Evolutionary conservation across 2,113 vertebrate genomes (phyloP).

Genomic region (Leptobrachium ailaonicum): DNA sequence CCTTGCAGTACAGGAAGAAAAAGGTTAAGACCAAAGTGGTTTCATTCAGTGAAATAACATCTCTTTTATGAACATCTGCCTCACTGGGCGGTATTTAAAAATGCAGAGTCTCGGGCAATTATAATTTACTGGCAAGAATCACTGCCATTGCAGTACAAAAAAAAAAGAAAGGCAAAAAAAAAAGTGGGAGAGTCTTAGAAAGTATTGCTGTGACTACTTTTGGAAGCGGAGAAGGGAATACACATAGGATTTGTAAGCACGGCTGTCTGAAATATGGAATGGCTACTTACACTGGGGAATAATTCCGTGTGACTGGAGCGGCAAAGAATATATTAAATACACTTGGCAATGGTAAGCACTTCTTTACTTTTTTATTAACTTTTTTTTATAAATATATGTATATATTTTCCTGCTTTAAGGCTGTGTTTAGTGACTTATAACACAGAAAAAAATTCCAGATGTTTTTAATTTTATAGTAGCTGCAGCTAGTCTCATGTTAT

Average conservation of each 20-base stretch:
- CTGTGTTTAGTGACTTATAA: slow-evolving; percentile 30
- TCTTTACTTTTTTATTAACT: slow-evolving; percentile 24
- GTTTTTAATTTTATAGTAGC: slow-evolving; percentile 40
- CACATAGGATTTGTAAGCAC: slow-evolving; percentile 18
- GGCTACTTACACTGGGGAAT: slow-evolving; percentile 5
- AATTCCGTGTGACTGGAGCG: slow-evolving; percentile 51
- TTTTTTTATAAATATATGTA: not conserved
- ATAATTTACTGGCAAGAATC: slow-evolving; percentile 69
- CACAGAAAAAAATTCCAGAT: slow-evolving; percentile 26
- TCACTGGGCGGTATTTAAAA: slow-evolving; percentile 69
- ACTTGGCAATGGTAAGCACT: slow-evolving; percentile 67
- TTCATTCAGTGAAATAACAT: slow-evolving; percentile 71
- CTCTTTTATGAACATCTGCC: slow-evolving; percentile 68
- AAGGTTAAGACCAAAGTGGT: slow-evolving; percentile 62
- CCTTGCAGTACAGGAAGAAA: slow-evolving; percentile 69
- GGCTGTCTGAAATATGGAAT: slow-evolving; percentile 31
- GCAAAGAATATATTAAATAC: slow-evolving; percentile 58
- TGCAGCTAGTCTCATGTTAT: slow-evolving; percentile 29
- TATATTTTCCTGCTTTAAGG: not conserved
- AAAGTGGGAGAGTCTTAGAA: slow-evolving; percentile 57
- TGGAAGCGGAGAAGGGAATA: slow-evolving; percentile 50
- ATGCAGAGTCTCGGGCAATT: slow-evolving; percentile 69
- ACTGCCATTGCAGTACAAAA: slow-evolving; percentile 61
- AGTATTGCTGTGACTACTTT: slow-evolving; percentile 57
- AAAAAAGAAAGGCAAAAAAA: slow-evolving; percentile 41